Base-by-base conservation (phyloP, 2,797 vertebrate species). In the Typhlichthys eigenmanni region DNA sequence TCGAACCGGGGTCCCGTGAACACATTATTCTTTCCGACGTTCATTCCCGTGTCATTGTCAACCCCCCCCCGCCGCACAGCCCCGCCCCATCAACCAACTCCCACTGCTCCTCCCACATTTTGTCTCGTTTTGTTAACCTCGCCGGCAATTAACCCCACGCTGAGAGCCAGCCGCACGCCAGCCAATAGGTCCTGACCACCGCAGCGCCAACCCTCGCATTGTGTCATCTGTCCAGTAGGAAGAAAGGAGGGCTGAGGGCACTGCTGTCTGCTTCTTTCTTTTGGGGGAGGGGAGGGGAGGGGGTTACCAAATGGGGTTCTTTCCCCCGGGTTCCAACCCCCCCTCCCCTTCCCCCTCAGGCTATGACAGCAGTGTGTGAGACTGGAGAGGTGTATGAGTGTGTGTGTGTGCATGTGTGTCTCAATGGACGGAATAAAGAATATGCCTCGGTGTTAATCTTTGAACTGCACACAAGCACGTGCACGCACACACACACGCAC, bases 111-210 rank as follows among this genome's bases (percentile, higher is more conserved):
- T 24, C 24, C 24, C 24, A 24, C 24, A 24, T 24, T 92, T 88
- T 92, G 88, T 85, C 82, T 88, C 84, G 88, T 92, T 92, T 92
- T 92, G 87, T 88, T 93, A 92, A 92, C 89, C 91, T 80, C 70
- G 65, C 85, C 88, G 63, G 85, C 88, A 91, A 91, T 91, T 93
- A 92, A 90, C 90, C 91, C 85, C 88, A 79, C 69, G 69, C 85
- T 80, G 89, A 17, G 87, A 83, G 78, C 80, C 82, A 64, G 72
- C 75, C 81, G 52, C 83, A 74, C 81, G 78, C 70, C 75, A 77
- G 69, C 83, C 83, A 70, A 75, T 62, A 17, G 81, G 60, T 69
- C 67, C 71, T 0, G 77, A 64, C 81, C 78, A 17, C 76, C 66
- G 61, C 66, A 59, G 80, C 72, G 85, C 87, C 82, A 89, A 88